Base-by-base conservation (phyloP, 1,140 invertebrate genomes). In the Drosophila ambigua region DNA sequence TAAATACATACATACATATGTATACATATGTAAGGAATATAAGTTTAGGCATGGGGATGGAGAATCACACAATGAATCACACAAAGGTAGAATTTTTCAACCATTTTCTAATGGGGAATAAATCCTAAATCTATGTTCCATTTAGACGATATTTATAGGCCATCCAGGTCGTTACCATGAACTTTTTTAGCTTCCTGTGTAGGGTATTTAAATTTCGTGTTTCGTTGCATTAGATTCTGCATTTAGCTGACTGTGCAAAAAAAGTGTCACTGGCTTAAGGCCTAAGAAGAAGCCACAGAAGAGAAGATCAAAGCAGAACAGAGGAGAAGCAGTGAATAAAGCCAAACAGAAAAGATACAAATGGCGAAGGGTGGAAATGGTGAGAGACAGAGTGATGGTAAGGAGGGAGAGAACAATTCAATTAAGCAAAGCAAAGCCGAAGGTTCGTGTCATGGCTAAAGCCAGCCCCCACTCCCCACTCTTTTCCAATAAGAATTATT, bases 271-370 rank as follows among this genome's bases (percentile, higher is more conserved):
- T 67, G 59, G 46, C 55, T 81, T 72, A 65, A 67, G 73, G 58
- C 46, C 45, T 8, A 59, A 48, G 13, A 69, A 68, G 82, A 87
- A 85, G 82, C 82, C 82, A 72, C 31, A 82, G 51, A 81, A 85
- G 74, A 46, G 43, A 59, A 77, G 72, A 74, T 77, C 53, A 80
- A 81, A 80, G 81, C 9, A n/a, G 35, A 65, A 48, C 50, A 57
- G n/a, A 23, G 16, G 8, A 26, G 51, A 43, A 71, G 46, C 35
- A 31, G 43, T 26, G 43, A 45, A 49, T 9, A 48, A 50, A 28
- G n/a, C 52, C 72, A 80, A 80, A 46, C 52, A 35, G 58, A 43
- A 31, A 46, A 49, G 58, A 48, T 13, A 26, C 43, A 58, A 61
- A 50, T 15, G 50, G 11, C 5, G 23, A 58, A 58, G 28, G 31